Evolutionary conservation across 2,113 vertebrate genomes (phyloP), one percentile per base, ranked within the genome.

Genomic region (Irena cyanogastra): DNA sequence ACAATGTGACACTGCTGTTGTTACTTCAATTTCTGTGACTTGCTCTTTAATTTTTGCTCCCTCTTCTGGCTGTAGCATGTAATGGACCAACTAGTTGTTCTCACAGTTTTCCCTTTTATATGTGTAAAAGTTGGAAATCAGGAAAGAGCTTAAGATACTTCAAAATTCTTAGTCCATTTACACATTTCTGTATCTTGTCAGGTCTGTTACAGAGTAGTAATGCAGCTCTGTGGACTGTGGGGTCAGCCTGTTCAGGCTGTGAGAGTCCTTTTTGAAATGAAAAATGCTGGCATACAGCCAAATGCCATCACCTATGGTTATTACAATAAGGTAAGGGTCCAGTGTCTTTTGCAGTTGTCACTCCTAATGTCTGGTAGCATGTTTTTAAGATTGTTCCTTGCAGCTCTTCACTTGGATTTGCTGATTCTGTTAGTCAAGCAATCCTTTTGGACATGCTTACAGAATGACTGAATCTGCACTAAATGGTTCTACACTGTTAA

Each of bases 271-370:
- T 98, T 99, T 94, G 99, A 99, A 98, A 99, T 99, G 99, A 99
- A 99, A 96, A 99, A 98, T 97, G 99, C 99, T 79, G 99, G 99
- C 80, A 98, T 99, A 81, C 98, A 98, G 21, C 99, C 99, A 57
- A 99, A 99, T 94, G 99, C 99, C 80, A 99, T 99, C 97, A 99
- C 99, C 83, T 99, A 99, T 5, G 99, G 99, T 96, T 99, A 99
- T 97, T 99, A 99, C 97, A 99, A 99, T 97, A 99, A 99, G 99
- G 99, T 99, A 97, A 97, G 95, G 74, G 37, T 64, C 23, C 17
- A 68, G 1, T 65, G n/a, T 53, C 30, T 93, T 42, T 71, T 71
- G 6, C n/a, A 72, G 6, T 68, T 77, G 16, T 69, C 16, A 28
- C 9, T 70, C 22, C 8, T 7, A 14, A 26, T 47, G 30, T 66